A percentile compares a stretch with the other conserved stretches of the same genome.
Conservation (phyloP, 2,888 invertebrate genomes). For the Nemapogon koenigi region DNA sequence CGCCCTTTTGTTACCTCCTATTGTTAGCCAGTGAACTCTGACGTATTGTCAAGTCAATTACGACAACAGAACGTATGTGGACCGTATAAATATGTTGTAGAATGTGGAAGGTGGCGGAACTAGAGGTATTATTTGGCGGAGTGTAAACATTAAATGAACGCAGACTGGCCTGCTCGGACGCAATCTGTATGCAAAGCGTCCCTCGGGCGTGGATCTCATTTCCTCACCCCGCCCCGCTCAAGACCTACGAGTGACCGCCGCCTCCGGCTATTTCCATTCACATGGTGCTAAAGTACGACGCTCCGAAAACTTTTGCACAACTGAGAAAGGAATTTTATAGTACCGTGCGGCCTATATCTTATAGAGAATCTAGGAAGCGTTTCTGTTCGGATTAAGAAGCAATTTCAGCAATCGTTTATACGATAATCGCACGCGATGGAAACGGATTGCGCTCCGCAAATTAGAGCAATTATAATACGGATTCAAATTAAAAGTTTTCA, state of each 20-base stretch:
- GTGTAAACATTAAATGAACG: background rate
- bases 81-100: background rate
- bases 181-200: constrained; percentile 27
- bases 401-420: constrained; percentile 5
- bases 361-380: too few relatives aligned
- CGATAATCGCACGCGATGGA: constrained; percentile 8
- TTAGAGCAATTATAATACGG: constrained; percentile 9
- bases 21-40: constrained; percentile 4
- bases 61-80: background rate
- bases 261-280: constrained; percentile 12
- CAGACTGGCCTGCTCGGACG: constrained; percentile 9
- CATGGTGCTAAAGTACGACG: too few relatives aligned
- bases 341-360: too few relatives aligned
- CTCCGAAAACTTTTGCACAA: too few relatives aligned
- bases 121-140: background rate
- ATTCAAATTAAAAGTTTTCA: constrained; percentile 10
- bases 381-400: constrained; percentile 5
- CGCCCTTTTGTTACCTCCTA: constrained; percentile 6
- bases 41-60: constrained; percentile 8
- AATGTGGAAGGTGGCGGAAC: constrained; percentile 1
- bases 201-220: constrained; percentile 23
- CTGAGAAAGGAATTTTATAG: too few relatives aligned
- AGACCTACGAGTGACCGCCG: constrained; percentile 21
- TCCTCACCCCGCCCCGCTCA: constrained; percentile 17
- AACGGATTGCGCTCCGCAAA: constrained; percentile 5